Percentiles rank a stretch among this genome's conserved stretches.
Evolutionary conservation across 92 coral and sea anemone genomes (phyloP).

Genomic region (Plumapathes pennacea): DNA sequence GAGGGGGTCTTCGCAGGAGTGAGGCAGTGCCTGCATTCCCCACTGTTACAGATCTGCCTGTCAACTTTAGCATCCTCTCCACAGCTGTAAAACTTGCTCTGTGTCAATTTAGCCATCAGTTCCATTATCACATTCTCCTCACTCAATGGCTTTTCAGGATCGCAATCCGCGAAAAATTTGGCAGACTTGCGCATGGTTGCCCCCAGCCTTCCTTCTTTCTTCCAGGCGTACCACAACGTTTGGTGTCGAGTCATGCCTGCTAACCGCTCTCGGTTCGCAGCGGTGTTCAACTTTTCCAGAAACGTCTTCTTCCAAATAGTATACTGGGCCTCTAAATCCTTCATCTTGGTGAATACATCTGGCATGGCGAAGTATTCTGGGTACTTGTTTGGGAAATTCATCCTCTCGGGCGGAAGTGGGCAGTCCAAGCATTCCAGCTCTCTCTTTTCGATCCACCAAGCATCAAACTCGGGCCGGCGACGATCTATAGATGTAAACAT

Average conservation of each 20-base stretch:
- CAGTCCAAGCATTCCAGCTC: slow-evolving; percentile 41
- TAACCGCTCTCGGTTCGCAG: slow-evolving; percentile 48
- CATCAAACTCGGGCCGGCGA: slow-evolving; percentile 46
- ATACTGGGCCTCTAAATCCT: slow-evolving; percentile 4
- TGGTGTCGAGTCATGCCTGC: slow-evolving; percentile 47
- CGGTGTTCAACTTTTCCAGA: slow-evolving; percentile 17
- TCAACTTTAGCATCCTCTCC: slow-evolving; percentile 17
- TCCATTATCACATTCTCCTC: slow-evolving; percentile 25
- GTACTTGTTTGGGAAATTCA: slow-evolving; percentile 4
- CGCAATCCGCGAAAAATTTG: slow-evolving; percentile 20
- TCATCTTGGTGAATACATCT: slow-evolving; percentile 17
- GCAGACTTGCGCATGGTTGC: slow-evolving; percentile 48
- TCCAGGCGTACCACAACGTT: slow-evolving; percentile 48
- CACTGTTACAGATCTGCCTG: slow-evolving; percentile 19
- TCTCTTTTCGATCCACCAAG: slow-evolving; percentile 67
- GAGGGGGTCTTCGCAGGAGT: slow-evolving; percentile 36
- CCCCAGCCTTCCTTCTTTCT: slow-evolving; percentile 36
- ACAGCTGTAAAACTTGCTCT: slow-evolving; percentile 17
- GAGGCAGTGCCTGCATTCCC: slow-evolving; percentile 31
- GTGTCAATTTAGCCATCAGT: slow-evolving; percentile 29
- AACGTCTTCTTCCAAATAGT: slow-evolving; percentile 30
- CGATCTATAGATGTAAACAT: slow-evolving; percentile 26
- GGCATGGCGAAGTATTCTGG: slow-evolving; percentile 8
- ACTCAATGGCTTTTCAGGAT: slow-evolving; percentile 17
- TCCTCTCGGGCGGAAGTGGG: slow-evolving; percentile 23